phyloP scores from a whole-genome alignment of 2,797 vertebrate species.

The Eremophila alpestris region DNA sequence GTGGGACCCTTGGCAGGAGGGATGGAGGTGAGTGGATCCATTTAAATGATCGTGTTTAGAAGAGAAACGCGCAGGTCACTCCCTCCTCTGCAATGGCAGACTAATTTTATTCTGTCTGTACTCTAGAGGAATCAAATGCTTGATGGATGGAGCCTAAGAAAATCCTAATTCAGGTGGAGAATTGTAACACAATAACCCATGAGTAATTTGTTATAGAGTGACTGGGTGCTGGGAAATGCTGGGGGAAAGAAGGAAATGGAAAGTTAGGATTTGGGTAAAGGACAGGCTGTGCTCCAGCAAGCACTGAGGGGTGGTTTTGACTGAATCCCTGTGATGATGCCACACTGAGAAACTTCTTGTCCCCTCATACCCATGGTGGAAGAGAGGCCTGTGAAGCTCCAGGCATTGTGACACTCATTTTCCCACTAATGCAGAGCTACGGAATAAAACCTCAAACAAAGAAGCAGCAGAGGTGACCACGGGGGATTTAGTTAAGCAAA shows the following conservation, averaged over 20 bases:
- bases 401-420: not conserved
- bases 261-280: not conserved
- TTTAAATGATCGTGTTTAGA: not conserved
- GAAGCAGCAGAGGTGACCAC: not conserved
- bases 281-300: not conserved
- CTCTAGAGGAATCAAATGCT: conserved; percentile 17
- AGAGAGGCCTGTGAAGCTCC: not conserved
- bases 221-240: not conserved
- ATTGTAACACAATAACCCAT: not conserved
- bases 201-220: not conserved
- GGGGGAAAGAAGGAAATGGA: not conserved
- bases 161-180: conserved; percentile 2
- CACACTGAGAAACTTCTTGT: not conserved
- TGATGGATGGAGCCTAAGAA: conserved; percentile 31
- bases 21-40: not conserved
- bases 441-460: not conserved
- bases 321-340: fast-evolving
- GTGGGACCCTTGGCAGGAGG: not conserved
- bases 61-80: not conserved
- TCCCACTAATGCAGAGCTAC: not conserved
- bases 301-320: not conserved
- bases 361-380: not conserved
- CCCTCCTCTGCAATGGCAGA: not conserved
- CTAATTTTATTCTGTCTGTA: conserved; percentile 11
- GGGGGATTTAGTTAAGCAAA: not conserved